A percentile compares a stretch with the other conserved stretches of the same genome.
phyloP scores from a whole-genome alignment of 2,113 vertebrate species.

The Neoarius graeffei region DNA sequence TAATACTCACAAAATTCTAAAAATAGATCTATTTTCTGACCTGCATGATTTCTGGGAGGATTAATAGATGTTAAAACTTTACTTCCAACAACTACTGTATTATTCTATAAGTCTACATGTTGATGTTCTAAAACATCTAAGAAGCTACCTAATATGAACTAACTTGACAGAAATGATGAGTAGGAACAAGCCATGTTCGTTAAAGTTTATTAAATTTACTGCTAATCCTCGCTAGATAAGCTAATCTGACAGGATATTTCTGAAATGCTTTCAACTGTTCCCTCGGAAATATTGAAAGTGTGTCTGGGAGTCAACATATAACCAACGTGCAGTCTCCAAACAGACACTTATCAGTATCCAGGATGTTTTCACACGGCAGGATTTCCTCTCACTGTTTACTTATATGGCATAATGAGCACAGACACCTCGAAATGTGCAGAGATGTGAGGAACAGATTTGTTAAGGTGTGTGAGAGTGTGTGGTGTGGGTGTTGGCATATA shows the following conservation, averaged over 20 bases:
- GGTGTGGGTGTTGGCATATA: constrained; percentile 27
- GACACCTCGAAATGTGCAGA: constrained; percentile 25
- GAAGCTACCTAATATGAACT: no score
- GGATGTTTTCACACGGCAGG: constrained; percentile 37
- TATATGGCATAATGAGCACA: constrained; percentile 59
- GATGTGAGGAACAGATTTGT: constrained; percentile 18
- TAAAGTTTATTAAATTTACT: not conserved
- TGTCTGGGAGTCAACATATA: not conserved
- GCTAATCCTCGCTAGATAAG: not conserved
- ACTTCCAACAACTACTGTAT: no score
- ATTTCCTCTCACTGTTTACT: constrained; percentile 29
- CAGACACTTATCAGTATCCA: constrained; percentile 30
- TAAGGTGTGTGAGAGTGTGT: constrained; percentile 21
- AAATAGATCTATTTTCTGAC: not conserved
- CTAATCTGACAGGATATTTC: constrained; percentile 8
- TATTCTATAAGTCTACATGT: no score
- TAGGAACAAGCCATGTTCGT: no score
- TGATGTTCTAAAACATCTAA: no score
- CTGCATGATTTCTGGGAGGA: not conserved
- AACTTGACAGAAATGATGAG: no score
- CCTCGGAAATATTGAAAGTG: not conserved
- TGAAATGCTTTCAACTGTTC: not conserved
- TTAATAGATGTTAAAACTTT: not conserved
- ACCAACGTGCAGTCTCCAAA: not conserved
- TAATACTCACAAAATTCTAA: not conserved